Evolutionary conservation across 2,797 vertebrate genomes (phyloP), one percentile per base, ranked within the genome.

Genomic region (Micrastur ruficollis): DNA sequence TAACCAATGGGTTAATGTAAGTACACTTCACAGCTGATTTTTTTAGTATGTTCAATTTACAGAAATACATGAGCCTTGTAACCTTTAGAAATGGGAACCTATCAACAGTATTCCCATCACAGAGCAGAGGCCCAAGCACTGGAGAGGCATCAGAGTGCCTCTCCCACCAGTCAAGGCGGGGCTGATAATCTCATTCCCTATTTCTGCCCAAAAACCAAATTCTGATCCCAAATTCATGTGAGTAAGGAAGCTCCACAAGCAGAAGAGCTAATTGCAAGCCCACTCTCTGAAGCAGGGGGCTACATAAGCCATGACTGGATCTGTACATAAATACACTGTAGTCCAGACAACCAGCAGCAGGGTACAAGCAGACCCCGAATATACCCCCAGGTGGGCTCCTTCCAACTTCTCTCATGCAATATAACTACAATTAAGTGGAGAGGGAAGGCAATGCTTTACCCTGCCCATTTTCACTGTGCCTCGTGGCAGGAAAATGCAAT

Each of bases 1-100:
- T 98, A 98, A 97, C 96, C 97, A 97, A 3, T 99, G 98, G 99
- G 95, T 98, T 31, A 95, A 96, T 9, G 99, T 99, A 97, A 99
- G 99, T 98, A 97, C 38, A 49, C 18, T 83, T 81, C 1, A 2
- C 11, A 20, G 25, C n/a, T 63, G 9, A 38, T 79, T 55, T 50
- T 32, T 75, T 23, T 8, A 84, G 20, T 19, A 32, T 27, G 6
- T 19, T 79, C 53, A 22, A 16, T 70, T 29, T 49, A 46, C 49
- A 82, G 25, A 74, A 74, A 88, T 27, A 23, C 23, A 25, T 9
- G 7, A 85, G 10, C 29, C 29, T 78, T 62, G 18, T 11, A 38
- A 9, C 11, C 31, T 78, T 42, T 46, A 71, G 58, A 92, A 79
- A 70, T 9, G 9, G 15, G 32, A 79, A 26, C 9, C n/a, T 76